Evolutionary conservation across 1,140 invertebrate genomes (phyloP), one percentile per base, ranked within the genome.

Genomic region (Drosophila persimilis): DNA sequence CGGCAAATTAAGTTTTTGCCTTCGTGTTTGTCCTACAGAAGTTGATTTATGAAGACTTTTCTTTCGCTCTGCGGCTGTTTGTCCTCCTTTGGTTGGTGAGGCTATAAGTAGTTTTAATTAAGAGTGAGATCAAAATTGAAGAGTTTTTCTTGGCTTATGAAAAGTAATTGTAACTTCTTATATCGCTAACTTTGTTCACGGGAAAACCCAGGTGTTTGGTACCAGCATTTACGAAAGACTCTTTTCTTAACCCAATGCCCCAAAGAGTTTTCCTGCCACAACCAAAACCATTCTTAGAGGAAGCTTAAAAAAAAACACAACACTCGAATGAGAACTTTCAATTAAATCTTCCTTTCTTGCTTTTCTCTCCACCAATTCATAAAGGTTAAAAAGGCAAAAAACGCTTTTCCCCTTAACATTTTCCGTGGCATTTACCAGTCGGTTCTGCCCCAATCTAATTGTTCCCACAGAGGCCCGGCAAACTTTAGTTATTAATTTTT

Each of bases 401-500:
- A 8, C 29, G 9, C 61, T 11, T 39, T 39, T 43, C 9, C 48
- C 60, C 9, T 13, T 8, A 43, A 69, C 62, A 55, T 35, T 66
- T 55, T 48, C 17, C 24, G 2, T 17, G 20, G 45, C 8, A 26
- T 43, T 69, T 35, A 26, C 63, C 63, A 3, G 0, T 4, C 0
- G 50, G 65, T 69, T 39, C 35, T 15, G 15, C 35, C 45, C 48
- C 20, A 56, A 31, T 51, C 59, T 67, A 55, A 64, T 44, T 46
- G 20, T 46, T 50, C 35, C 63, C 52, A 43, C 9, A 22, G 52
- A 54, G 58, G 53, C 51, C 50, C 31, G 35, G 20, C 52, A 63
- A 76, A 81, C 73, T 69, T 77, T 56, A 59, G 60, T 58, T 70
- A 65, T 70, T 81, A 83, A 83, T 74, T 83, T 78, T 64, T 52